Base-by-base conservation (phyloP, 1,140 invertebrate species). In the Doryteuthis pealeii region DNA sequence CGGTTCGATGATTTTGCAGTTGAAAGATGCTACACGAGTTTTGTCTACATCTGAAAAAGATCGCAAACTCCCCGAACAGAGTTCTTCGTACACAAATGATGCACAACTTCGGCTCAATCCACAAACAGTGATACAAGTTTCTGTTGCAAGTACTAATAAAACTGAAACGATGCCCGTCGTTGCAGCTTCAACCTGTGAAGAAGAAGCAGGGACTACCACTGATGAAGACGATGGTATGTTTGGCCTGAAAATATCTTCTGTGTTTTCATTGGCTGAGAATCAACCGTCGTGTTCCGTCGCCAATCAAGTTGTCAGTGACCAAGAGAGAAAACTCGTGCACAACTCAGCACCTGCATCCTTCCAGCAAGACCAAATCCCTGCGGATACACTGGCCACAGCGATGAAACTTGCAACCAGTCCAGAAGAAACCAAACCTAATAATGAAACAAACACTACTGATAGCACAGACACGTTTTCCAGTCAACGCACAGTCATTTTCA, bases 201-300 rank as follows among this genome's bases (percentile, higher is more conserved):
- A 62, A 2, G 54, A 15, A 4, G 26, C 5, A 6, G 54, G 5
- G 18, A 28, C 10, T 8, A 18, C 5, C 5, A 28, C 0, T 62
- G 54, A 62, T 62, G 35, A 40, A 40, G 54, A 62, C 1, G 54
- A 62, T 62, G 54, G 54, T 18, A 62, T 62, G 54, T 62, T 62
- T 62, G 54, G 54, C 18, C 26, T 62, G 12, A 62, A 62, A 28
- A 62, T 62, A 0, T 62, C 54, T 62, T 62, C 54, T 15, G 54
- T 62, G 18, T 62, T 62, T 28, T 62, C 54, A 14, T 62, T 62
- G 5, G 54, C 54, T 62, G 54, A 62, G 26, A 28, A 62, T n/a
- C 54, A 62, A 5, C 54, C 26, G 18, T 28, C 26, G 18, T 28
- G 54, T n/a, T 62, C 54, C 12, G 26, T 6, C 6, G 54, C 18